Evolutionary conservation across 2,888 invertebrate species (phyloP).

Genomic region (Drosophila percnosoma): DNA sequence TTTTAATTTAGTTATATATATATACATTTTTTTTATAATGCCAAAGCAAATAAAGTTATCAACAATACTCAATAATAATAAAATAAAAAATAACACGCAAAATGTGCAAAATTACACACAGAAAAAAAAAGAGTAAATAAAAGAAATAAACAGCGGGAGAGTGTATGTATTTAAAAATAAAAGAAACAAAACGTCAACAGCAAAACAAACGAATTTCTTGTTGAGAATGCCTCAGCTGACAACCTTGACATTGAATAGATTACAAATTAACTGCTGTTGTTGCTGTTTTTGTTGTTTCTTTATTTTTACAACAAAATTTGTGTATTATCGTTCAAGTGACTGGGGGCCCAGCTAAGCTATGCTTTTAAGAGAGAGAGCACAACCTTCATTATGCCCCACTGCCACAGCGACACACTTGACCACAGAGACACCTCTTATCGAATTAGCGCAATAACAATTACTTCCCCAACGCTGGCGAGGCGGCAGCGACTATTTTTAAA

Average conservation of each 20-base stretch:
- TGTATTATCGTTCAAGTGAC: conserved; percentile 29
- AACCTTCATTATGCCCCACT: conserved; percentile 5
- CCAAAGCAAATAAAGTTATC: conserved; percentile 76
- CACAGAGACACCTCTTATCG: conserved; percentile 46
- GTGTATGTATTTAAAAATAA: conserved; percentile 23
- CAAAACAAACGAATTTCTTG: conserved; percentile 67
- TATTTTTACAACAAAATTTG: conserved; percentile 41
- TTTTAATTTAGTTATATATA: conserved; percentile 11
- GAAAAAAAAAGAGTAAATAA: conserved; percentile 27
- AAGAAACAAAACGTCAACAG: conserved; percentile 37
- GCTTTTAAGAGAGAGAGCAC: conserved; percentile 1
- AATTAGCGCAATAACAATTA: conserved; percentile 55
- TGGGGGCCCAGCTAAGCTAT: neutral
- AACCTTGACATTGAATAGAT: conserved; percentile 80
- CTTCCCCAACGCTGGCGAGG: conserved; percentile 7
- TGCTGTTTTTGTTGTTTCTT: conserved; percentile 8
- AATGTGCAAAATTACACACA: conserved; percentile 27
- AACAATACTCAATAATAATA: conserved; percentile 67
- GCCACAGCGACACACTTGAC: conserved; percentile 7
- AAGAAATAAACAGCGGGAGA: conserved; percentile 43
- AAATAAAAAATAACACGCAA: conserved; percentile 33
- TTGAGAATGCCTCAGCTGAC: conserved; percentile 50
- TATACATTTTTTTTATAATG: conserved; percentile 29
- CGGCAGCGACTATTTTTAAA: conserved; percentile 53
- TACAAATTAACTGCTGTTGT: conserved; percentile 40